Conservation (phyloP, 1,140 invertebrate species). For the Centruroides vittatus region DNA sequence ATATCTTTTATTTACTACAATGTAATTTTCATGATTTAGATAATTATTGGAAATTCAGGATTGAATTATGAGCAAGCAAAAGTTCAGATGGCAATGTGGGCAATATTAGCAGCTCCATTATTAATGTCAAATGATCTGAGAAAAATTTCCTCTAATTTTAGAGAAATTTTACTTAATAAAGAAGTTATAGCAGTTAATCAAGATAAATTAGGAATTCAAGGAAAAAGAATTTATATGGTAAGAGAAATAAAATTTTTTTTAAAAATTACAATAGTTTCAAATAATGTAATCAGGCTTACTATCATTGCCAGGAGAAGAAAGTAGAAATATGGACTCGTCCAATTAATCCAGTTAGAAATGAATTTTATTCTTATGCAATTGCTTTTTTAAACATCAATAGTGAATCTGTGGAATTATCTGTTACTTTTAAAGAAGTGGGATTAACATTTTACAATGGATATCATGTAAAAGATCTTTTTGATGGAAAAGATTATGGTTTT, state of each 20-base stretch:
- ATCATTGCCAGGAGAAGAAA: conserved; percentile 27
- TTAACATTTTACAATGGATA: neutral
- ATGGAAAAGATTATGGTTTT: neutral
- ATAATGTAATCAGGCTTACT: neutral
- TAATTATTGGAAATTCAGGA: conserved; percentile 29
- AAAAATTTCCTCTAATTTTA: conserved; percentile 21
- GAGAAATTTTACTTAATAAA: conserved; percentile 25
- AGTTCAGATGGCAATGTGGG: conserved; percentile 34
- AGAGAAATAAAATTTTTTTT: neutral
- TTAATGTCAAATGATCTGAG: conserved; percentile 33
- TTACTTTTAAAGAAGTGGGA: conserved; percentile 36
- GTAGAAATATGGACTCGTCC: conserved; percentile 36
- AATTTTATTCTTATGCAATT: conserved; percentile 56
- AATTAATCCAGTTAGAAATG: conserved; percentile 27
- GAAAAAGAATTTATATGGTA: conserved; percentile 25
- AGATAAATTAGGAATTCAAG: conserved; percentile 30
- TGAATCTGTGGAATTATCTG: conserved; percentile 37
- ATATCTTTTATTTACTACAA: too few species aligned
- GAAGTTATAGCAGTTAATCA: conserved; percentile 29
- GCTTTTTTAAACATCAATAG: conserved; percentile 71
- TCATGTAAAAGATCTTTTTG: neutral
- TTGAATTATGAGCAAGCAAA: conserved; percentile 26
- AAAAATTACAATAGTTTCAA: neutral
- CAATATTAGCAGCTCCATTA: conserved; percentile 32
- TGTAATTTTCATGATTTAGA: conserved; percentile 11